Base-by-base conservation (phyloP, 2,113 vertebrate species). In the Struthidea cinerea region DNA sequence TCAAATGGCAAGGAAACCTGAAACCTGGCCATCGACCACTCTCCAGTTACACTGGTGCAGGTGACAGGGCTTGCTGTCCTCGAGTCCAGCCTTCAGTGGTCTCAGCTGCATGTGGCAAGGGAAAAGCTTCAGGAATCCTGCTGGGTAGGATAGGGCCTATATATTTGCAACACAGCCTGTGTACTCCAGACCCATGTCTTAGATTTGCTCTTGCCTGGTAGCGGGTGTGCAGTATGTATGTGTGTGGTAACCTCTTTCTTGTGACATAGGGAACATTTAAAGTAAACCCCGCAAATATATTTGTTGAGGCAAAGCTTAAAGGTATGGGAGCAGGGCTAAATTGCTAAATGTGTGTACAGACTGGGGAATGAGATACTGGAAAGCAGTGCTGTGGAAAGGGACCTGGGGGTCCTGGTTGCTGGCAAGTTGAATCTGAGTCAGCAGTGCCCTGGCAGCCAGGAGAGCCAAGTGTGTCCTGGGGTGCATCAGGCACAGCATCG, bases 341-440 rank as follows among this genome's bases (percentile, higher is more conserved):
- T 1, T 71, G 39, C n/a, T 53, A 59, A 6, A 60, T 28, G 6
- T 37, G 46, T 33, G 22, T 3, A 44, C 33, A 77, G 32, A 46
- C 33, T 52, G 46, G 22, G 6, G 37, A 52, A 37, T 37, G 63
- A 77, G 14, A 27, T 19, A 0, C 14, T 52, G 22, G 18, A 50
- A 68, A 52, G 53, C 32, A 68, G 17, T 3, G 26, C 20, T 0
- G 0, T 3, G 13, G 32, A 37, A 68, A 44, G 21, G 37, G 53
- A 12, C 13, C 17, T 42, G 35, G 21, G 21, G 3, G 4, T 35
- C 1, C 61, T 44, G 53, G 44, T 5, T 0, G 0, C 1, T 59
- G 60, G 9, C 3, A 86, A 22, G 32, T 8, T 33, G 84, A 44
- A 6, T 0, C 0, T 32, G 27, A 52, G 16, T 2, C 44, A 67